These are phyloP conservation scores for Carabus problematicus DNA, from an alignment of 2,888 invertebrate genomes.

Conservation along the genomic window DNA sequence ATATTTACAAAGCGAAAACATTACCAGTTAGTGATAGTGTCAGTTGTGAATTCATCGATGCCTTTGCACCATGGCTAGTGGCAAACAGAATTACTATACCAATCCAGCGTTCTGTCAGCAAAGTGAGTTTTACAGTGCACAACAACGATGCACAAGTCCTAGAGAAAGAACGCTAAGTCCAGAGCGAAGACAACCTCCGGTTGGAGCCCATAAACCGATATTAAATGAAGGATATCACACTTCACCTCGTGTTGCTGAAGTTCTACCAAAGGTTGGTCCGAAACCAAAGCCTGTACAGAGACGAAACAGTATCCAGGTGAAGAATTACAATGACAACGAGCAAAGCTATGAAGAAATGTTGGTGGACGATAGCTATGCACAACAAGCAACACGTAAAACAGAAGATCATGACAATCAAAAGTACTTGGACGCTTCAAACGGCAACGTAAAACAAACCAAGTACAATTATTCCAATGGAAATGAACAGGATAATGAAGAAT, in stretches of 20 bases:
- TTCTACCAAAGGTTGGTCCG: conserved; percentile 49
- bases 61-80: conserved; percentile 23
- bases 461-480: conserved; percentile 20
- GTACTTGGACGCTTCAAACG: conserved; percentile 26
- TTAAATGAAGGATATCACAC: conserved; percentile 48
- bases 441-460: conserved; percentile 26
- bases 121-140: conserved; percentile 68
- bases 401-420: conserved; percentile 14
- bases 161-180: conserved; percentile 41
- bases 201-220: conserved; percentile 56
- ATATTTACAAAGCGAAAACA: background rate
- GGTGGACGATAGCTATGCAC: conserved; percentile 51
- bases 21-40: conserved; percentile 18
- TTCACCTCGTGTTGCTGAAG: conserved; percentile 43
- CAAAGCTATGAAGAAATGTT: conserved; percentile 57
- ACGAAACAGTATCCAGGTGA: conserved; percentile 18
- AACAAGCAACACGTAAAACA: background rate
- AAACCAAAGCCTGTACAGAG: conserved; percentile 46
- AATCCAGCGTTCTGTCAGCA: conserved; percentile 83
- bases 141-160: conserved; percentile 40
- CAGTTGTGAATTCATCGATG: background rate
- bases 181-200: conserved; percentile 54
- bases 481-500: background rate
- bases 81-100: conserved; percentile 68
- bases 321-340: conserved; percentile 40